Evolutionary conservation across 1,140 invertebrate species (phyloP), one percentile per base, ranked within the genome.

Genomic region (Bombus soroeensis): DNA sequence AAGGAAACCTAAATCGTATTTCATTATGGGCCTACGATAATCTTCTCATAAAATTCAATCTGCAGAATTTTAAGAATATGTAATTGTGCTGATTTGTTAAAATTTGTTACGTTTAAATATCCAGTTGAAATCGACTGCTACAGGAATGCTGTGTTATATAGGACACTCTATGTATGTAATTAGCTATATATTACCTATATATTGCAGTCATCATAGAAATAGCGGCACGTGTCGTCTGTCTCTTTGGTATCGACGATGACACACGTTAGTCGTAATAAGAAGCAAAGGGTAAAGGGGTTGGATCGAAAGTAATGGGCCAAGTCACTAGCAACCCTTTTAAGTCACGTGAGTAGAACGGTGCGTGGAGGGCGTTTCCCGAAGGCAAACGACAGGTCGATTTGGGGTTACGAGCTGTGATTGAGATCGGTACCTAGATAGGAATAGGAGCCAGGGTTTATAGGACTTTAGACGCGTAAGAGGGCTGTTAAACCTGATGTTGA

Each of bases 331-430:
- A 84, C 39, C 76, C 76, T 78, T 79, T 41, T 53, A 68, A 18
- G 37, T 59, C 18, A 39, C 37, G 39, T 3, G 57, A 15, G 28
- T 25, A 53, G 32, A 18, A 66, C 39, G 39, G n/a, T 32, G 83
- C 43, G 53, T 53, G 1, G 59, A 77, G 53, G 76, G 83, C 62
- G 34, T 41, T 34, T 28, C 32, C 8, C 66, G 12, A 71, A 79
- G 59, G 83, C 57, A 79, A 53, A 70, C 76, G 83, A 84, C 83
- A 84, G 83, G 75, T 80, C 83, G 75, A 80, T 84, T 80, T 79
- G 9, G 39, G 76, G 32, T 47, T 72, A 80, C 41, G 37, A 80
- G 22, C 76, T 22, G 83, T 59, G 76, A 84, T 80, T 79, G 25
- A 47, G 76, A 84, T 84, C 53, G 28, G 39, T 15, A 15, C 12